Base-by-base conservation (phyloP, 2,797 vertebrate genomes). In the Pseudomugil gertrudae region DNA sequence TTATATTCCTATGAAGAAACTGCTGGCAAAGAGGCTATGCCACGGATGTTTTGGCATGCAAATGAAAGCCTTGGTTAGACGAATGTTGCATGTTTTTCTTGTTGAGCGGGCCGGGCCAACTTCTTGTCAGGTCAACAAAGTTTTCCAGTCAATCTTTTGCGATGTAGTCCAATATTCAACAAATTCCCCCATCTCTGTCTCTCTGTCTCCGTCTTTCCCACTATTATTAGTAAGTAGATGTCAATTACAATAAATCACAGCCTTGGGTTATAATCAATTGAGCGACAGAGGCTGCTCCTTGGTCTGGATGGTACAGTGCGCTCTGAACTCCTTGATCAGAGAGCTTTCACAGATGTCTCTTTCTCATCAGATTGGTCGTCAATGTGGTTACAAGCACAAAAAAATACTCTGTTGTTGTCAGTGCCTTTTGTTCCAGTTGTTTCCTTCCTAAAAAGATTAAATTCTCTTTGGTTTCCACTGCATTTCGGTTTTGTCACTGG, bases 71-170 rank as follows among this genome's bases (percentile, higher is more conserved):
- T 78, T 82, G 81, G 81, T 90, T 85, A 57, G 81, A 90, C 84
- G 68, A 82, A 81, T 83, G 74, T 84, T 88, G 84, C 90, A 92
- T 90, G 89, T 92, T 92, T 92, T 91, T 83, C 90, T 92, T 89
- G 88, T 92, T 63, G 79, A 80, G 72, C 32, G 52, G 60, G 13
- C 45, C 57, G 21, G 71, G 90, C 92, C 92, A 92, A 93, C 76
- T 88, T 90, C 81, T 79, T 89, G 91, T 93, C 92, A 90, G 72
- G 71, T 69, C 32, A 10, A 76, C 74, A 89, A 90, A 55, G 76
- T 81, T 92, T 93, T 89, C 83, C 89, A 89, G 87, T 94, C 90
- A 88, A 84, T 93, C 84, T 92, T 90, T 74, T 81, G 59, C 70
- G 68, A 93, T 91, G 85, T 85, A 73, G 83, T 86, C 87, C 90